Base-by-base conservation (phyloP, 2,113 vertebrate species). In the Oncorhynchus kisutch region DNA sequence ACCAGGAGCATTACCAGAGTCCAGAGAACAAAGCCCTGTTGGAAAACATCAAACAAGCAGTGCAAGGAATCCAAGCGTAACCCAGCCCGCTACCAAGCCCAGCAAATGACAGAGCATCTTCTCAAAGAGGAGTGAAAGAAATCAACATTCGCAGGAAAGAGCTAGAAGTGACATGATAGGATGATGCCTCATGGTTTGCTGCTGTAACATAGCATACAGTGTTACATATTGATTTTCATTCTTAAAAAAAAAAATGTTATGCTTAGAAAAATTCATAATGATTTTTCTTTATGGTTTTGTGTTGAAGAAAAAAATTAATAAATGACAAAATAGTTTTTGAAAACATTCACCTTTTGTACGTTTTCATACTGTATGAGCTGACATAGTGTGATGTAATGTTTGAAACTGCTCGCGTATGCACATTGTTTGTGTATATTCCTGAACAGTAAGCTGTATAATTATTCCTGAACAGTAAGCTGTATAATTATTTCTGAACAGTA, bases 1-100 rank as follows among this genome's bases (percentile, higher is more conserved):
- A 96, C 94, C 97, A 98, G 92, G 98, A 99, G 81, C 97, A 96
- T 94, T 99, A 98, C 94, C 98, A 99, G 95, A 98, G 95, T 90
- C 96, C 96, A 67, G 97, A 99, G 94, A 99, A 98, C 95, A 99
- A 99, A 94, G 96, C 94, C 87, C 94, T 99, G 91, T 93, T 99
- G 95, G 98, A 99, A 94, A 99, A 97, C 92, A 98, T 99, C 94
- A 99, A 99, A 92, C 97, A 99, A 94, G 97, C 98, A 84, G 98
- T 99, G 85, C 96, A 98, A 95, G 97, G 97, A 89, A 99, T 99
- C 91, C 97, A 98, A 94, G 98, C 98, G 91, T 99, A 96, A 94
- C 91, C 88, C 51, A 54, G 59, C 59, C n/a, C 2, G 89, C 90
- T 5, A 45, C 39, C 39, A 11, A 54, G 51, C 51, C 88, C 87